Evolutionary conservation across 2,113 vertebrate species (phyloP), one percentile per base, ranked within the genome.

Genomic region (Entomyzon cyanotis): DNA sequence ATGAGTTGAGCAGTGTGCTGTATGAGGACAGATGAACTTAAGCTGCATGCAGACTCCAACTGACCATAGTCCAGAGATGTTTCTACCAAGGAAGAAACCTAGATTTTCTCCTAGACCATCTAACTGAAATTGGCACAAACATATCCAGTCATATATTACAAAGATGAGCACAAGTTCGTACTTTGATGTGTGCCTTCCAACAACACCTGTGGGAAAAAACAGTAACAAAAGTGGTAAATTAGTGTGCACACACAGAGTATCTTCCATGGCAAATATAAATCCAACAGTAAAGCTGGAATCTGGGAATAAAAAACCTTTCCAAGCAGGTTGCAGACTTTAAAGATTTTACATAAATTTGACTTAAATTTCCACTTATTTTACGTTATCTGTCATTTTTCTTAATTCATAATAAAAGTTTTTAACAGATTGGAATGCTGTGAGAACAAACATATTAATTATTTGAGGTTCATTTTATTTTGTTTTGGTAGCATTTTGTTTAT

Each of bases 1-100:
- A 22, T 11, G 6, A 75, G 12, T 42, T 28, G 17, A 18, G 5
- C 12, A 24, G 5, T 15, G n/a, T 11, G 14, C 16, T 56, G 1
- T 31, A 6, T 25, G 31, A 52, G 4, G 10, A n/a, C 8, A 73
- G 50, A 74, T 44, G 14, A 70, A 68, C 2, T 59, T 58, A 56
- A 56, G 2, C 9, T 59, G 28, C 21, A 10, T 18, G 33, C 6
- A 69, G 41, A 18, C 30, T 78, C 10, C 10, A 5, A 8, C 2
- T 28, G 15, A 42, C 24, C 18, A 15, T 5, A 5, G 3, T 47
- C 15, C 35, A 58, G 13, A 65, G 8, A 24, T 0, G 0, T 27
- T 87, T 39, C 37, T 80, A 20, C 5, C 8, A 63, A 52, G 15
- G 11, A 67, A 30, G 15, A 67, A 65, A 25, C 10, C 30, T 25